These are phyloP conservation scores for Ceratothoa steindachneri DNA, from an alignment of 2,888 invertebrate species.

Conservation along the genomic window DNA sequence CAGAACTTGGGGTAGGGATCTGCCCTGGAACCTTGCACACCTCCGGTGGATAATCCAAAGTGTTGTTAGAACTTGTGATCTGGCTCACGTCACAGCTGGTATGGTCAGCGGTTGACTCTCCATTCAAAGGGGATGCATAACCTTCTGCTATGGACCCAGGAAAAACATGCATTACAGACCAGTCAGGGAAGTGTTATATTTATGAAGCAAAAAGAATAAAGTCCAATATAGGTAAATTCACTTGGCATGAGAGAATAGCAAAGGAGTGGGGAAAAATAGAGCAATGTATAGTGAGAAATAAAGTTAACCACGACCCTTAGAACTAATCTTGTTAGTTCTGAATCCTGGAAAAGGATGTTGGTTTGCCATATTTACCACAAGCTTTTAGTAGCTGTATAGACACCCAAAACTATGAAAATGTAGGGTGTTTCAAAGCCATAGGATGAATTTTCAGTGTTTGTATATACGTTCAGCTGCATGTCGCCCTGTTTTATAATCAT, in stretches of 20 bases:
- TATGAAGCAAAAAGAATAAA: neutral
- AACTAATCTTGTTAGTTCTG: too few species aligned
- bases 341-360: too few species aligned
- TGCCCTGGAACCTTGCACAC: too few species aligned
- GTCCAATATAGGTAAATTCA: neutral
- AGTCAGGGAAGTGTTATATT: neutral
- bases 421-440: too few species aligned
- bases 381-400: too few species aligned
- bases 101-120: constrained; percentile 28
- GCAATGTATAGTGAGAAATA: neutral
- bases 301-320: too few species aligned
- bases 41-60: neutral
- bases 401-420: too few species aligned
- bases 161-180: neutral
- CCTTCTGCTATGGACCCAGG: constrained; percentile 21
- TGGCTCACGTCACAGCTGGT: constrained; percentile 42
- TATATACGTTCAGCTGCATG: too few species aligned
- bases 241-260: neutral
- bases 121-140: constrained; percentile 30
- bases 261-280: neutral
- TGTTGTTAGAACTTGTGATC: constrained; percentile 8
- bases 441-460: too few species aligned
- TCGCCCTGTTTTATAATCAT: too few species aligned
- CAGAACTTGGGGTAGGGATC: too few species aligned
- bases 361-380: too few species aligned